These are phyloP conservation scores for Thoracochromis brauschi DNA, from an alignment of 2,113 vertebrate species.

Conservation along the genomic window DNA sequence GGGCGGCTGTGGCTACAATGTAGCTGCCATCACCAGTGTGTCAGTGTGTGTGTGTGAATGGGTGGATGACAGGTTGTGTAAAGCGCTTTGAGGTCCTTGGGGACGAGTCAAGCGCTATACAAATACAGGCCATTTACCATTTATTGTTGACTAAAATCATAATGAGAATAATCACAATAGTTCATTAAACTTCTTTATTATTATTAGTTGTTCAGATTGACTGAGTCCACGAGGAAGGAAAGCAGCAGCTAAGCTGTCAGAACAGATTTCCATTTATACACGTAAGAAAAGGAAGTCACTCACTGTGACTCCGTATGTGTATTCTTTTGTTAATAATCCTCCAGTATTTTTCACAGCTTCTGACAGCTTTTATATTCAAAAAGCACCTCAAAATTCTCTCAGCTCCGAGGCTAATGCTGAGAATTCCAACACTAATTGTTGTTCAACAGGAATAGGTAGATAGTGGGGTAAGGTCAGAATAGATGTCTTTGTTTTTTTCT, in stretches of 20 bases:
- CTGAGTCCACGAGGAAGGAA: neutral
- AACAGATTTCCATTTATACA: neutral
- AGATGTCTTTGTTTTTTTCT: neutral
- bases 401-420: neutral
- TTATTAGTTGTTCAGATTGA: neutral
- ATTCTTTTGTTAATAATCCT: neutral
- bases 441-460: neutral
- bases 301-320: neutral
- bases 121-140: neutral
- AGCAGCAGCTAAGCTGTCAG: neutral
- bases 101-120: fast-evolving
- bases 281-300: neutral
- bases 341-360: neutral
- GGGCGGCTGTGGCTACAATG: fast-evolving
- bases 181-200: neutral
- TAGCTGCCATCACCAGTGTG: neutral
- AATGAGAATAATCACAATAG: neutral
- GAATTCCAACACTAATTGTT: neutral
- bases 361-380: neutral
- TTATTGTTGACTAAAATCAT: neutral
- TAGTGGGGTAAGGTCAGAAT: neutral
- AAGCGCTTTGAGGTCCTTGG: neutral
- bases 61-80: fast-evolving
- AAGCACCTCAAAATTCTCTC: neutral
- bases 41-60: neutral